Evolutionary conservation across 2,888 invertebrate genomes (phyloP), one percentile per base, ranked within the genome.

Genomic region (Spodoptera picta): DNA sequence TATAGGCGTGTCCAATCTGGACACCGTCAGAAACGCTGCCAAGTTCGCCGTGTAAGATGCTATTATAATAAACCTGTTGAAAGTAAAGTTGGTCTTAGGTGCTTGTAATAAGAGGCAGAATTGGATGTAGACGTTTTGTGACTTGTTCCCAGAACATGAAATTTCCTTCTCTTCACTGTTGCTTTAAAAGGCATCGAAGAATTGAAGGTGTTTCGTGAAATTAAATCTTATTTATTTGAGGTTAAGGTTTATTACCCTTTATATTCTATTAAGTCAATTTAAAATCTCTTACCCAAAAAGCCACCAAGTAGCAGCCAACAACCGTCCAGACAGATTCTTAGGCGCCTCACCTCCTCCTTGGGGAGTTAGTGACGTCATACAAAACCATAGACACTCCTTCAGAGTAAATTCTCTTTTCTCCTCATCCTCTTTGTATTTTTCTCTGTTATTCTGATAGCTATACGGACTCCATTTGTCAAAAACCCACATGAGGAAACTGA

Each of bases 271-370:
- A 19, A 19, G 1, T 19, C 19, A 19, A 19, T 1, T 19, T 1
- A 19, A 19, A 19, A 43, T 9, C 3, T 43, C 59, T 55, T 86
- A 96, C 96, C 99, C 99, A 91, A 99, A 99, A 27, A 99, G 94
- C 99, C 99, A 99, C 99, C 99, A 99, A 0, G 99, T 99, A 2
- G 99, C 99, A 0, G 99, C 99, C 0, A 99, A 97, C 11, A 99
- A 93, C 54, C 99, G 96, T 0, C 99, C 99, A 0, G 99, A 99
- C 0, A 99, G 95, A 90, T 99, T 99, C 89, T 99, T 98, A 0
- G 99, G 99, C 0, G 99, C 99, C 90, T 99, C 99, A 0, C 99
- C 99, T 0, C 99, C 99, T 0, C 99, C 98, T 90, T 97, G 96
- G 0, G 99, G 99, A 0, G 99, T 99, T 19, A 99, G 92, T 43